These are phyloP conservation scores for Lepisosteus osseus DNA, from an alignment of 2,113 vertebrate species.

Conservation along the genomic window DNA sequence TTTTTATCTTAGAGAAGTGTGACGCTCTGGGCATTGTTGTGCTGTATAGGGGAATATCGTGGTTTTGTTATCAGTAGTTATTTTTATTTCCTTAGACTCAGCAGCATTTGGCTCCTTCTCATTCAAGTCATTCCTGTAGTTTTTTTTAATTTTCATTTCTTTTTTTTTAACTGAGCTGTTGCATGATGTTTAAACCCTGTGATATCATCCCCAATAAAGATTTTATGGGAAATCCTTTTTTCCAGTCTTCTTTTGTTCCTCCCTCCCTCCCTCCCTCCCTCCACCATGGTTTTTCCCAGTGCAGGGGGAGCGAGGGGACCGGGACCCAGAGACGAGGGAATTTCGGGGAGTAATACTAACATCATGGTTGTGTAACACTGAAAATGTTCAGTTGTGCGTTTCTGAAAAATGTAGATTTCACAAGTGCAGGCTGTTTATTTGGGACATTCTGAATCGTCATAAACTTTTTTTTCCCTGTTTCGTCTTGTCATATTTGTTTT, in stretches of 20 bases:
- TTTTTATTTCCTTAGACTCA: conserved; percentile 11
- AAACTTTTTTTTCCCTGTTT: too few relatives aligned
- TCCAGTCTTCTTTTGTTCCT: not conserved
- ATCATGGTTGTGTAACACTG: too few relatives aligned
- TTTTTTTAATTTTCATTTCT: conserved; percentile 30
- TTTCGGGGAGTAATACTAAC: too few relatives aligned
- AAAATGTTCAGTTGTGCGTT: too few relatives aligned
- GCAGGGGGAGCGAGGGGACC: too few relatives aligned
- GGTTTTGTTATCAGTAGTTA: conserved; percentile 11
- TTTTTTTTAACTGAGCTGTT: conserved; percentile 29
- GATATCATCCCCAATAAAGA: conserved; percentile 60
- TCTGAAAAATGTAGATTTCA: too few relatives aligned
- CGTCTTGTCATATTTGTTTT: too few relatives aligned
- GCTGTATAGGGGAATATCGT: conserved; percentile 13
- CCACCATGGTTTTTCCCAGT: too few relatives aligned
- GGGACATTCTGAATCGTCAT: too few relatives aligned
- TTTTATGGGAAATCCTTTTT: conserved; percentile 41
- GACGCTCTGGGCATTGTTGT: conserved; percentile 21
- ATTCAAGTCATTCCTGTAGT: conserved; percentile 35
- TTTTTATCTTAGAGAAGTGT: conserved; percentile 18
- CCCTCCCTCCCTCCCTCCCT: too few relatives aligned
- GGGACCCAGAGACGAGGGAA: too few relatives aligned
- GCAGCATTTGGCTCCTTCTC: conserved; percentile 22
- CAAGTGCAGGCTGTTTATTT: too few relatives aligned
- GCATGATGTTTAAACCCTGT: conserved; percentile 53